Evolutionary conservation across 2,113 vertebrate species (phyloP).

Genomic region (Cyanoliseus patagonus): DNA sequence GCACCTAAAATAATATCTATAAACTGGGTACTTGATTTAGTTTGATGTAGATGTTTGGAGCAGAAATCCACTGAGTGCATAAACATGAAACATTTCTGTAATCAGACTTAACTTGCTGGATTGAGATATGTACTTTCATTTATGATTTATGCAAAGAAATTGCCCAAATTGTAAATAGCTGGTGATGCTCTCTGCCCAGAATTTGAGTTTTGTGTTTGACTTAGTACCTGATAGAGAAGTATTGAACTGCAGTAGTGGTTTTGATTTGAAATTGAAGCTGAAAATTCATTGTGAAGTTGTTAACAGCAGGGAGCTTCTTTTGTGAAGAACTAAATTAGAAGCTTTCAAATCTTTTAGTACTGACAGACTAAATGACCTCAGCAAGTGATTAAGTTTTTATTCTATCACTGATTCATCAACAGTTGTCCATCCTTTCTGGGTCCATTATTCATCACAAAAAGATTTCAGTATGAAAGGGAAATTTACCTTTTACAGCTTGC

Average conservation of each 20-base stretch:
- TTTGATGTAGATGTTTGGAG: not conserved
- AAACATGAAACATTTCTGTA: not conserved
- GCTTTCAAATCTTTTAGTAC: not conserved
- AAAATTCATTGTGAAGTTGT: slow-evolving; percentile 14
- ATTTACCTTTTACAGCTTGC: not conserved
- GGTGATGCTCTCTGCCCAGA: not conserved
- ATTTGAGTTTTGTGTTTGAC: not conserved
- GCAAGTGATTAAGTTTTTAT: slow-evolving; percentile 5
- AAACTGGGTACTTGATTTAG: not conserved
- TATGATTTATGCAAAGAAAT: not conserved
- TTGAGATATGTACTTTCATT: not conserved
- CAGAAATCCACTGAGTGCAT: not conserved
- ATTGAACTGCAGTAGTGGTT: not conserved
- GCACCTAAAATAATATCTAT: not conserved
- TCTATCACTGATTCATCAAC: not conserved
- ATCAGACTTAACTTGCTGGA: not conserved
- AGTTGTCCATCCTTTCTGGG: not conserved
- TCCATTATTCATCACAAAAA: not conserved
- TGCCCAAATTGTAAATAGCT: not conserved
- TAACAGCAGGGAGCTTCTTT: not conserved
- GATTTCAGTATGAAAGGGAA: not conserved
- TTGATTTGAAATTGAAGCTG: not conserved
- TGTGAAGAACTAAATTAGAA: slow-evolving; percentile 10
- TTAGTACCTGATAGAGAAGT: not conserved
- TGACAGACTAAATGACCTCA: not conserved